These are phyloP conservation scores for Borostomias antarcticus DNA, from an alignment of 2,797 vertebrate genomes.

Conservation along the genomic window DNA sequence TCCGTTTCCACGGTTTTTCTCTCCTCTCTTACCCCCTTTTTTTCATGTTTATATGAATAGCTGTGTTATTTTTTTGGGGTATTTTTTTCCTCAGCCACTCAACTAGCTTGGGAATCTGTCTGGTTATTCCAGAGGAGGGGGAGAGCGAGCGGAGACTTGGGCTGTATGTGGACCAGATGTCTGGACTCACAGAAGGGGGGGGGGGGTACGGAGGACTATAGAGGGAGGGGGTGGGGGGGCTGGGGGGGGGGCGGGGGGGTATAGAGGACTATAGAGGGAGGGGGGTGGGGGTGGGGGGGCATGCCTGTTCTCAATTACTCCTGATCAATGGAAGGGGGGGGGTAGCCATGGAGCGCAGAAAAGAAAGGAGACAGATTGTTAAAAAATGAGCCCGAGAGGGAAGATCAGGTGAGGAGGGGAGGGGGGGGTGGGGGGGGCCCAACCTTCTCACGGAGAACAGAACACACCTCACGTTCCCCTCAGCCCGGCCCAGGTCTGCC, in stretches of 20 bases:
- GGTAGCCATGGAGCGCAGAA: slow-evolving; percentile 28
- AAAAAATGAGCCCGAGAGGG: slow-evolving; percentile 25
- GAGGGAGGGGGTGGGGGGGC: slow-evolving; percentile 15
- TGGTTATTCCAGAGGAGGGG: slow-evolving; percentile 56
- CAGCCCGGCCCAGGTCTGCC: background rate
- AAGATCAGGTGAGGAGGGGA: slow-evolving; percentile 17
- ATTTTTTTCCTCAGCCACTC: slow-evolving; percentile 43
- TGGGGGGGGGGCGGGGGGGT: slow-evolving; percentile 36
- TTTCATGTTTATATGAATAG: slow-evolving; percentile 21
- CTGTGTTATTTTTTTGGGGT: slow-evolving; percentile 15
- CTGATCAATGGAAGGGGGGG: slow-evolving; percentile 67
- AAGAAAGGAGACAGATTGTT: slow-evolving; percentile 29
- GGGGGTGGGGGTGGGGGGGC: slow-evolving; percentile 38
- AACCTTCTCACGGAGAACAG: background rate
- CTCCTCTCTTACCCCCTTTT: background rate
- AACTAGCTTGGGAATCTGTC: slow-evolving; percentile 64
- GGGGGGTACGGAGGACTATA: background rate
- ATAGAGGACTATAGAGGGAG: slow-evolving; percentile 49
- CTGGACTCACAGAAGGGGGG: slow-evolving; percentile 61
- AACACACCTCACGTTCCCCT: too few relatives aligned
- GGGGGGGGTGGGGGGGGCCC: background rate
- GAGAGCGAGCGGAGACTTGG: slow-evolving; percentile 55
- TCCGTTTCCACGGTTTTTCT: background rate
- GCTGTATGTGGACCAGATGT: slow-evolving; percentile 91
- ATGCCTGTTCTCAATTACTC: slow-evolving; percentile 90